These are phyloP conservation scores for Phlogophora meticulosa DNA, from an alignment of 2,888 invertebrate genomes.

Conservation along the genomic window DNA sequence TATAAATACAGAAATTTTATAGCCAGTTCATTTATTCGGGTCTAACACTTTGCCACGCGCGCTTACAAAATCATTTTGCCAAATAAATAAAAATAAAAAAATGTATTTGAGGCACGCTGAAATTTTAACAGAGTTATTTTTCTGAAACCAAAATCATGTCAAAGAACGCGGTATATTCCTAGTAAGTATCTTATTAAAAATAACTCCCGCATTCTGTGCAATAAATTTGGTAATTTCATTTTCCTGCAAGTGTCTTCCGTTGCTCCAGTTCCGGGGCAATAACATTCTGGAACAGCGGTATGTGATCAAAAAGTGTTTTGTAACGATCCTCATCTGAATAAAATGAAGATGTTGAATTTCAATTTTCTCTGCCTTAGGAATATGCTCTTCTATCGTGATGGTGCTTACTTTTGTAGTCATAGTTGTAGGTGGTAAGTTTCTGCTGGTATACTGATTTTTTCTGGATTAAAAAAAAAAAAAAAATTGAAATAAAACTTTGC, in stretches of 20 bases:
- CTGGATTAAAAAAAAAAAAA: no score
- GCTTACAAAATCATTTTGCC: no score
- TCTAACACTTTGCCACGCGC: no score
- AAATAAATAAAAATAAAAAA: no score
- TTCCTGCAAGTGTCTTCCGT: conserved; percentile 14
- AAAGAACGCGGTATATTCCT: not conserved
- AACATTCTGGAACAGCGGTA: conserved; percentile 9
- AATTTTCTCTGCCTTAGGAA: conserved; percentile 6
- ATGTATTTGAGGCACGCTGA: no score
- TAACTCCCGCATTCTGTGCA: not conserved
- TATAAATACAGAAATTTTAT: no score
- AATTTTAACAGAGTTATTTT: no score
- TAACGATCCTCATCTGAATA: conserved; percentile 31
- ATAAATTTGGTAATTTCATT: conserved; percentile 20
- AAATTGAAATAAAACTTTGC: no score
- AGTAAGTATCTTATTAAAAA: not conserved
- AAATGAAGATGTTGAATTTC: conserved; percentile 27
- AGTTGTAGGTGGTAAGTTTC: not conserved
- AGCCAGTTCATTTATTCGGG: no score
- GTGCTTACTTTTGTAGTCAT: not conserved
- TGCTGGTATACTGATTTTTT: not conserved
- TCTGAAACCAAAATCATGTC: no score
- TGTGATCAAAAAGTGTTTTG: conserved; percentile 51
- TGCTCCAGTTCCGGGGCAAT: conserved; percentile 32
- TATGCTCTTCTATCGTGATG: not conserved